Percentiles rank a stretch among this genome's conserved stretches.
Evolutionary conservation across 2,113 vertebrate species (phyloP).

Genomic region (Murina feae): DNA sequence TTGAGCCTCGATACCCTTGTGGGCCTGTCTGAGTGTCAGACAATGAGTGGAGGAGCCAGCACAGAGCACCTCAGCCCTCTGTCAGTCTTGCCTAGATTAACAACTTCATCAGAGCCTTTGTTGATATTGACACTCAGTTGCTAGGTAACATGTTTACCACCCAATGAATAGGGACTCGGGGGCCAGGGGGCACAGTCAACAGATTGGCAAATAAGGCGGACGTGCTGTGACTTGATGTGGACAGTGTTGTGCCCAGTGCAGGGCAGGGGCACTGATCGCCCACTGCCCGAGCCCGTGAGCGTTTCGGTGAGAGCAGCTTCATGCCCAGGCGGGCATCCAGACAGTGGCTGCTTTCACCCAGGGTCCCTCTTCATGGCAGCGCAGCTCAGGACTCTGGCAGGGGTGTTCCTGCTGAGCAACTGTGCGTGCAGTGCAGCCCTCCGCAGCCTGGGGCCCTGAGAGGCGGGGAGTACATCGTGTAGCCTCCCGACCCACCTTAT

Average conservation of each 20-base stretch:
- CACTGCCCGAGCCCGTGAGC: slow-evolving; percentile 50
- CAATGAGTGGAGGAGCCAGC: slow-evolving; percentile 70
- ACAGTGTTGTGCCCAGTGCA: slow-evolving; percentile 78
- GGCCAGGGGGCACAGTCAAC: slow-evolving; percentile 85
- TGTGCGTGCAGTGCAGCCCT: background rate
- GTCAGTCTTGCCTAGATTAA: slow-evolving; percentile 84
- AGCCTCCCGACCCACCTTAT: accelerated
- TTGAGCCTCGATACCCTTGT: slow-evolving; percentile 73
- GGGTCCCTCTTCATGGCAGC: background rate
- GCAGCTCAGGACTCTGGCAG: background rate
- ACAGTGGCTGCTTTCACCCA: background rate
- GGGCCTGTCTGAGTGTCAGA: slow-evolving; percentile 70
- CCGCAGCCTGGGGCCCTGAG: background rate
- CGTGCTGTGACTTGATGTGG: slow-evolving; percentile 86
- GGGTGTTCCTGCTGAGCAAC: background rate
- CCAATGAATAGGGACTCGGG: slow-evolving; percentile 83
- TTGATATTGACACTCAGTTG: slow-evolving; percentile 88
- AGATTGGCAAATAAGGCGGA: slow-evolving; percentile 87
- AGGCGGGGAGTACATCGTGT: background rate
- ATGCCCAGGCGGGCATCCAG: background rate
- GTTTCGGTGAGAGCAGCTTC: slow-evolving; percentile 72
- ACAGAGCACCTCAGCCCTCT: slow-evolving; percentile 67
- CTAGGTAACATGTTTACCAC: slow-evolving; percentile 85
- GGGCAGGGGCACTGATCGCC: slow-evolving; percentile 64
- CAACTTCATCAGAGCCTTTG: slow-evolving; percentile 84